Evolutionary conservation across 2,113 vertebrate species (phyloP).

Genomic region (Lates calcarifer): DNA sequence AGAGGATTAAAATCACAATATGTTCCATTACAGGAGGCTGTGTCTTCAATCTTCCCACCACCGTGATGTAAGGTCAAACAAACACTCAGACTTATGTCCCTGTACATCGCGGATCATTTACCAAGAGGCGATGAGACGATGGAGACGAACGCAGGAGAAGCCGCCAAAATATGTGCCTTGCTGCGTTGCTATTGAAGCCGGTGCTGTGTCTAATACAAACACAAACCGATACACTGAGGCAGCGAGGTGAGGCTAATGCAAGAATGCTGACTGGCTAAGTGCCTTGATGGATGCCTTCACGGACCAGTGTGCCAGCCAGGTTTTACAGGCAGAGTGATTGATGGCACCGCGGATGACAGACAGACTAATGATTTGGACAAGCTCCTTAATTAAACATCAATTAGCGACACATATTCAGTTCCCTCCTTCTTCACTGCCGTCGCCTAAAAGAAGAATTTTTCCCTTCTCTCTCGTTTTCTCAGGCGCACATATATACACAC

Average conservation of each 20-base stretch:
- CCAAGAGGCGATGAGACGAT: not conserved
- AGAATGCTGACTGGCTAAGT: slow-evolving; percentile 64
- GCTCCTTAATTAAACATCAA: slow-evolving; percentile 83
- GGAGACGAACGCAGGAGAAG: slow-evolving; percentile 11
- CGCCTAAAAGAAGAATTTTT: not conserved
- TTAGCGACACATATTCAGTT: slow-evolving; percentile 75
- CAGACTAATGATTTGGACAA: slow-evolving; percentile 80
- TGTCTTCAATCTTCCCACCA: not conserved
- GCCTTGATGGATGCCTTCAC: slow-evolving; percentile 75
- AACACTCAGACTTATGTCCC: not conserved
- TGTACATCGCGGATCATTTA: too few relatives aligned
- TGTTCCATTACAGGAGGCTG: not conserved
- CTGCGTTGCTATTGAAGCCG: slow-evolving; percentile 13
- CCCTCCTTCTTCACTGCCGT: slow-evolving; percentile 11
- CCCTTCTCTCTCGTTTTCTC: not conserved
- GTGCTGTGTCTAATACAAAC: slow-evolving; percentile 37
- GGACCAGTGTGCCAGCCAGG: slow-evolving; percentile 57
- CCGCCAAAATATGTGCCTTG: not conserved
- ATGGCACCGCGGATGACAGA: slow-evolving; percentile 75
- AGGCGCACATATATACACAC: not conserved
- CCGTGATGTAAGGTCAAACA: not conserved
- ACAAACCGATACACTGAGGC: slow-evolving; percentile 46
- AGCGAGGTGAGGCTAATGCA: slow-evolving; percentile 65
- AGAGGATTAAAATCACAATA: not conserved
- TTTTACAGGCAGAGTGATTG: slow-evolving; percentile 77